A percentile compares a stretch with the other conserved stretches of the same genome.
Evolutionary conservation across 92 coral and sea anemone species (phyloP).

Genomic region (Umimayanthus chanpuru): DNA sequence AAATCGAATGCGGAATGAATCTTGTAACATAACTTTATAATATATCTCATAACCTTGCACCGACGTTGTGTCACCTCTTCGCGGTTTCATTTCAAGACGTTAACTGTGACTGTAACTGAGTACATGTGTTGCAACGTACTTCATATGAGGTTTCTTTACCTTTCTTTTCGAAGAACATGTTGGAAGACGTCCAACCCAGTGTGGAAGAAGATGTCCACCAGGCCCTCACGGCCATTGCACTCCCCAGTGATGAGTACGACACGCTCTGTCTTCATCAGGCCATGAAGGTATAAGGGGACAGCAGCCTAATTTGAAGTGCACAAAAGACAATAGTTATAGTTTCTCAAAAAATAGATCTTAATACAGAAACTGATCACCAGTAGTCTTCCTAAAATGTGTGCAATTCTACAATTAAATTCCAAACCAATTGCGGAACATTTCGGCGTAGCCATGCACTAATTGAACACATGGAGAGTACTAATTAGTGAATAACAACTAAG

Average conservation of each 20-base stretch:
- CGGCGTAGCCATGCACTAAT: no score
- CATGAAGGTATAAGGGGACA: constrained; percentile 75
- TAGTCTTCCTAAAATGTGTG: no score
- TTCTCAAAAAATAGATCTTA: no score
- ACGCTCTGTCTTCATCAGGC: constrained; percentile 69
- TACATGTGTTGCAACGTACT: background rate
- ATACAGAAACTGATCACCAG: no score
- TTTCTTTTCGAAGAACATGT: constrained; percentile 59
- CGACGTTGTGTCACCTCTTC: background rate
- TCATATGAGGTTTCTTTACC: background rate
- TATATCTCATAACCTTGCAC: no score
- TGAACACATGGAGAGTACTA: no score
- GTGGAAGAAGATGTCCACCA: constrained; percentile 71
- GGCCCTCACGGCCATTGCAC: constrained; percentile 69
- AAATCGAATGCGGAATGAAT: no score
- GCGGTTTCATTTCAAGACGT: background rate
- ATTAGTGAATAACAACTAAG: no score
- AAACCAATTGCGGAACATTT: no score
- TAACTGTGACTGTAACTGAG: background rate
- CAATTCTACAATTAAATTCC: no score
- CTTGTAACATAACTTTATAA: no score
- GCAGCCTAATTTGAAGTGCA: background rate
- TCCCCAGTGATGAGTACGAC: constrained; percentile 61
- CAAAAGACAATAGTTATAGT: no score
- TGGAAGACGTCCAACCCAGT: constrained; percentile 72